Evolutionary conservation across 2,797 vertebrate genomes (phyloP).

Genomic region (Holocentrus rufus): DNA sequence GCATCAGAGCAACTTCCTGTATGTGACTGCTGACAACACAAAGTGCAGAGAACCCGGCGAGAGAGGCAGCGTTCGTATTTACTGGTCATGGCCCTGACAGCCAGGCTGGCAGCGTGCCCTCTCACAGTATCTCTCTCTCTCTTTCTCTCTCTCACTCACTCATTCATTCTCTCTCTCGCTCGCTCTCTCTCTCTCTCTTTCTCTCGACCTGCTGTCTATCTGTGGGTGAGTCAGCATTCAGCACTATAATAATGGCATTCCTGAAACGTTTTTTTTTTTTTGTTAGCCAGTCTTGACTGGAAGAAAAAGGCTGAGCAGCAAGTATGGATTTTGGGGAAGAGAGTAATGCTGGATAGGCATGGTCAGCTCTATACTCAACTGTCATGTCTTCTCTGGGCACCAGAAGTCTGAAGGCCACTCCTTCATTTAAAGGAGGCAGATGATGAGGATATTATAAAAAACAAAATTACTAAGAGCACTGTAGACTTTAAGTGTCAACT

Average conservation of each 20-base stretch:
- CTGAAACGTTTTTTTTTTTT: conserved; percentile 66
- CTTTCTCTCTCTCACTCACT: background rate
- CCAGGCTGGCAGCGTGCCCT: background rate
- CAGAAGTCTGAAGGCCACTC: conserved; percentile 54
- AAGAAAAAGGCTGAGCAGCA: conserved; percentile 64
- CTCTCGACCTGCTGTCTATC: conserved; percentile 40
- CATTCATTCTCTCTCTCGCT: no score
- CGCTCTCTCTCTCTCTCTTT: conserved; percentile 20
- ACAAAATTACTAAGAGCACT: conserved; percentile 55
- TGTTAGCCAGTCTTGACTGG: conserved; percentile 48
- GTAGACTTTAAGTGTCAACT: conserved; percentile 29
- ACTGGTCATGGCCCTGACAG: no score
- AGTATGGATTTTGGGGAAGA: conserved; percentile 50
- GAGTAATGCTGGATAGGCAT: conserved; percentile 46
- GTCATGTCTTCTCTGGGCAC: conserved; percentile 46
- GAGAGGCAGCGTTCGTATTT: conserved; percentile 33
- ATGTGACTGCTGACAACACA: conserved; percentile 28
- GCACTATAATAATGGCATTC: conserved; percentile 27
- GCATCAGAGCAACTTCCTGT: conserved; percentile 59
- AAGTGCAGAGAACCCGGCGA: conserved; percentile 21
- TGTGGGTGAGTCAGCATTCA: conserved; percentile 34
- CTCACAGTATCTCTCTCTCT: background rate
- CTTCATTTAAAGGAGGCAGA: conserved; percentile 47
- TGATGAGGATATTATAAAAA: conserved; percentile 46
- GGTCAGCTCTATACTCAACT: conserved; percentile 24